Percentiles rank a stretch among this genome's conserved stretches.
phyloP scores from a whole-genome alignment of 1,140 invertebrate genomes.

The Samia ricini region DNA sequence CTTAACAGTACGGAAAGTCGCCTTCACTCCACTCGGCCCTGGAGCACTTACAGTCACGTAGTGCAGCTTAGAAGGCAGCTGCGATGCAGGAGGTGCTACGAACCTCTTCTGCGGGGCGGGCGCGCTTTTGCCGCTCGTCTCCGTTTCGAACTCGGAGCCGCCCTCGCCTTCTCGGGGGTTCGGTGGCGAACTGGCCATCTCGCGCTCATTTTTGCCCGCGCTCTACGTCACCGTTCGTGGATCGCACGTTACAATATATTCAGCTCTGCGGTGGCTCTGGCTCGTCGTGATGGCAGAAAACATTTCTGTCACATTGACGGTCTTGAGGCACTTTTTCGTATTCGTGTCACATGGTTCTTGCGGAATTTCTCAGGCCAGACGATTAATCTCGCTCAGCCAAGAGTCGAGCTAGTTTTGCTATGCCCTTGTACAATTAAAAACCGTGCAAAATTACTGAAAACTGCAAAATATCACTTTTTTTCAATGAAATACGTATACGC shows the following conservation, averaged over 20 bases:
- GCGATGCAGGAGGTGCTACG: slow-evolving; percentile 63
- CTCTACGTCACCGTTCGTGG: slow-evolving; percentile 64
- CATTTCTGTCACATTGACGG: slow-evolving; percentile 77
- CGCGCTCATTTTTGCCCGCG: slow-evolving; percentile 75
- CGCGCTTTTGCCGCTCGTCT: slow-evolving; percentile 61
- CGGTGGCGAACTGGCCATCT: slow-evolving; percentile 76
- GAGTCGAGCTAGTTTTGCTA: slow-evolving; percentile 29
- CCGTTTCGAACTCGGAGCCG: slow-evolving; percentile 63
- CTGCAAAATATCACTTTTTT: slow-evolving; percentile 58
- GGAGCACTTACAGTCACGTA: slow-evolving; percentile 59
- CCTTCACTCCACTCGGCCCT: slow-evolving; percentile 68
- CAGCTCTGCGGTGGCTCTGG: slow-evolving; percentile 56
- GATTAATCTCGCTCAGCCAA: slow-evolving; percentile 27
- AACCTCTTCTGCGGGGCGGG: slow-evolving; percentile 71
- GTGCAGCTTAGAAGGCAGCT: slow-evolving; percentile 65
- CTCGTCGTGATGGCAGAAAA: slow-evolving; percentile 74
- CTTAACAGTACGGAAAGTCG: slow-evolving; percentile 72
- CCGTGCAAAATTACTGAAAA: slow-evolving; percentile 46
- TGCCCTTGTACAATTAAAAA: slow-evolving; percentile 40
- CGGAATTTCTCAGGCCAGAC: slow-evolving; percentile 51
- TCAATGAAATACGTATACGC: slow-evolving; percentile 73
- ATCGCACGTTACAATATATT: slow-evolving; percentile 56
- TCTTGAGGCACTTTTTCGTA: slow-evolving; percentile 76
- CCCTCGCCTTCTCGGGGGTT: slow-evolving; percentile 72
- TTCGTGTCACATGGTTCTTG: slow-evolving; percentile 76